Conservation (phyloP, 2,113 vertebrate genomes). For the Psilopsiagon aymara region DNA sequence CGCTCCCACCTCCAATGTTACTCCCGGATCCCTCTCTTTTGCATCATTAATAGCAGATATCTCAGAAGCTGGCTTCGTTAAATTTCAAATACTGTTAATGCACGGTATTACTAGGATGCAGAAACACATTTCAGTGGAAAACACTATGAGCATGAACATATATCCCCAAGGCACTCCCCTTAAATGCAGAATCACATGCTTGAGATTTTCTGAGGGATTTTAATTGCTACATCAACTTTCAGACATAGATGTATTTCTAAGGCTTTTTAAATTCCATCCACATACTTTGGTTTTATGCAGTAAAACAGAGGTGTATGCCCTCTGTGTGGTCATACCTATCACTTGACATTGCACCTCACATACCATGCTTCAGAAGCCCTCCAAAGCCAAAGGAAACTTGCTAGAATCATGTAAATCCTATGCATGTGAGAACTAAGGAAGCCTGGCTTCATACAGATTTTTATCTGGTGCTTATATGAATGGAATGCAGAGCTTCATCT, state of each 20-base stretch:
- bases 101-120: not conserved
- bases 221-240: not conserved
- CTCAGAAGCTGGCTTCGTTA: not conserved
- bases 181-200: not conserved
- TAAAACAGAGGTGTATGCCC: not conserved
- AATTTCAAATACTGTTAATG: not conserved
- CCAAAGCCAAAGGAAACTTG: not conserved
- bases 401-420: not conserved
- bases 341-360: not conserved
- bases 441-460: not conserved
- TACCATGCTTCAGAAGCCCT: not conserved
- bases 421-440: not conserved
- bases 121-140: not conserved
- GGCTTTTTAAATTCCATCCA: not conserved
- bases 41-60: not conserved
- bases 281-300: not conserved
- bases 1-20: not conserved
- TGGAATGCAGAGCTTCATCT: not conserved
- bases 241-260: not conserved
- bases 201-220: not conserved
- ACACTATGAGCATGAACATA: not conserved
- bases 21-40: not conserved
- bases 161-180: not conserved
- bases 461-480: not conserved
- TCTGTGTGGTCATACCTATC: not conserved